Evolutionary conservation across 1,140 invertebrate species (phyloP).

Genomic region (Phortica variegata): DNA sequence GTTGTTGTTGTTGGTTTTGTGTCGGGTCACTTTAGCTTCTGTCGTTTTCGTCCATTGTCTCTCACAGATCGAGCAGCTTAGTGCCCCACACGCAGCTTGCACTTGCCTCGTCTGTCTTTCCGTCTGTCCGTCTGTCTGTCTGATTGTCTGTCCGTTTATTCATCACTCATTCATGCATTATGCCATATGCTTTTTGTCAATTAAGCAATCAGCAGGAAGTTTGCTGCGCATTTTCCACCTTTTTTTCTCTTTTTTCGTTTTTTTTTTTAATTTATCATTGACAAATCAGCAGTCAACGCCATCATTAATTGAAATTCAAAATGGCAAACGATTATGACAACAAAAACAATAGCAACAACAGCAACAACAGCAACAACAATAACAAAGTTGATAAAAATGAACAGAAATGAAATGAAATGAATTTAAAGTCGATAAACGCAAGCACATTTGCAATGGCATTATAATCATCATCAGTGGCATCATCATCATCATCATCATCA

Average conservation of each 20-base stretch:
- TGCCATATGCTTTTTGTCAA: constrained; percentile 53
- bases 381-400: constrained; percentile 10
- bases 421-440: no score
- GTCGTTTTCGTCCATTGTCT: no score
- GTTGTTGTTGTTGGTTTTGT: no score
- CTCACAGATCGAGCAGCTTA: no score
- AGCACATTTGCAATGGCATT: no score
- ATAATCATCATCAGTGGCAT: no score
- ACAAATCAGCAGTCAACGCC: no score
- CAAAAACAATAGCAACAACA: constrained; percentile 14
- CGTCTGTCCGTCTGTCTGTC: constrained; percentile 6
- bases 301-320: no score
- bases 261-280: no score
- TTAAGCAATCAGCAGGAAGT: constrained; percentile 54
- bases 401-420: constrained; percentile 41
- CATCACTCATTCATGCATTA: constrained; percentile 50
- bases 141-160: constrained; percentile 16
- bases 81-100: constrained; percentile 46
- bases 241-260: constrained; percentile 3
- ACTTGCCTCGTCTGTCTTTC: constrained; percentile 10
- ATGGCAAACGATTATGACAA: no score
- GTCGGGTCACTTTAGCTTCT: no score
- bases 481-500: no score
- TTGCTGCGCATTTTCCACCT: constrained; percentile 45
- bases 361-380: constrained; percentile 3